phyloP scores from a whole-genome alignment of 2,113 vertebrate species.

The Rhabdomys dilectus region DNA sequence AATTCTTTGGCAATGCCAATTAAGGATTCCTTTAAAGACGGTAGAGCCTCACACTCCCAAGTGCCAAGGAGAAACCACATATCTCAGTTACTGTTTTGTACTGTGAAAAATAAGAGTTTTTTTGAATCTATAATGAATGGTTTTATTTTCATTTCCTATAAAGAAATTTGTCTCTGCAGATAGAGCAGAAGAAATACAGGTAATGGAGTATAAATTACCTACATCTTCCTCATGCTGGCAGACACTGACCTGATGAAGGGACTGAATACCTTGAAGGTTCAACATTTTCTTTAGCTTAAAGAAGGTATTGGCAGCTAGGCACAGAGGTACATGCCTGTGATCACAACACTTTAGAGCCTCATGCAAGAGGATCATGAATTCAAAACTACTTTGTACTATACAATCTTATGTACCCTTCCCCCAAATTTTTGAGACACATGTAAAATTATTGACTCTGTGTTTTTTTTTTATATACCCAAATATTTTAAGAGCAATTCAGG shows the following conservation, averaged over 20 bases:
- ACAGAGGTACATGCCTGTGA: neutral
- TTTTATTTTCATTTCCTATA: neutral
- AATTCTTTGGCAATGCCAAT: neutral
- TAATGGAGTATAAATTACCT: rapidly evolving
- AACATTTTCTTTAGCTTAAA: neutral
- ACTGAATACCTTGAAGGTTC: neutral
- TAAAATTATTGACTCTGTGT: neutral
- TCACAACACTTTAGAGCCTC: neutral
- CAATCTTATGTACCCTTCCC: neutral
- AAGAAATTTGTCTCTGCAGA: neutral
- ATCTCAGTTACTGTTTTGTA: neutral
- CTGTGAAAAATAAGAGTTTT: neutral
- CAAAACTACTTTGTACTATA: neutral
- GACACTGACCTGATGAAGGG: neutral
- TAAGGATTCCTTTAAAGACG: neutral
- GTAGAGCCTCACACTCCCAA: neutral
- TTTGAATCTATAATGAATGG: neutral
- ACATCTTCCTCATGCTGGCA: rapidly evolving
- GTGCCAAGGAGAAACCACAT: neutral
- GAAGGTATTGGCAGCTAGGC: neutral
- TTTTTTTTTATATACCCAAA: neutral
- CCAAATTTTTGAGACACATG: neutral
- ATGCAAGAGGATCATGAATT: neutral
- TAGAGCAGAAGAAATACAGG: neutral
- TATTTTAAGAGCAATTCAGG: neutral